Evolutionary conservation across 2,888 invertebrate species (phyloP).

Genomic region (Pantelozetes paolii): DNA sequence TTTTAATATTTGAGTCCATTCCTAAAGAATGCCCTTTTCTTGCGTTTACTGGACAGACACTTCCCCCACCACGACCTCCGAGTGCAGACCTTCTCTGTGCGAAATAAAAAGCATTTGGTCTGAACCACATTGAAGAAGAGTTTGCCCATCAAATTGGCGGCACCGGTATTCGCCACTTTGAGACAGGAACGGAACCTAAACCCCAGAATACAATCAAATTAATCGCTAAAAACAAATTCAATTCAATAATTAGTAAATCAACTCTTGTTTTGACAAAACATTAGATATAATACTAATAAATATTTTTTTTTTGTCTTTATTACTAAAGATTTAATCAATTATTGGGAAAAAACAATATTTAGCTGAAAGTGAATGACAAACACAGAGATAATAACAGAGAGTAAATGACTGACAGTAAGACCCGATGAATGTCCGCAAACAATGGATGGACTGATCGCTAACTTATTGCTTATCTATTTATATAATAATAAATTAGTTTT

Average conservation of each 20-base stretch:
- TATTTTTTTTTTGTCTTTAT: neutral
- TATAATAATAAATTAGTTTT: neutral
- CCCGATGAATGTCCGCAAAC: neutral
- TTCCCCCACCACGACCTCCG: slow-evolving; percentile 76
- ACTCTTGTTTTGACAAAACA: neutral
- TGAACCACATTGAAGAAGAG: slow-evolving; percentile 94
- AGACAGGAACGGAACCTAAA: slow-evolving; percentile 85
- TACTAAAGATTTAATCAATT: neutral
- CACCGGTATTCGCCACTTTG: slow-evolving; percentile 76
- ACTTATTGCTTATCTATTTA: neutral
- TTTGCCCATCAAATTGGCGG: slow-evolving; percentile 83
- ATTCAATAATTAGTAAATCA: slow-evolving; percentile 3
- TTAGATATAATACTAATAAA: neutral
- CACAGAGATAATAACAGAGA: neutral
- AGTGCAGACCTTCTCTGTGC: slow-evolving; percentile 70
- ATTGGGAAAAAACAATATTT: neutral
- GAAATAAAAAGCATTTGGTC: slow-evolving; percentile 83
- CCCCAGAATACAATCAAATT: no score
- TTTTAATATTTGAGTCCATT: slow-evolving; percentile 40
- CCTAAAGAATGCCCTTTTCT: slow-evolving; percentile 35
- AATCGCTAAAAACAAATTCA: neutral
- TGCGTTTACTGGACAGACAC: slow-evolving; percentile 56
- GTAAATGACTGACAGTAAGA: neutral
- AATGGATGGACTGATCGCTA: neutral
- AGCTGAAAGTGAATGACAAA: neutral